Conservation (phyloP, 2,113 vertebrate genomes). For the Rhinoptilus africanus region DNA sequence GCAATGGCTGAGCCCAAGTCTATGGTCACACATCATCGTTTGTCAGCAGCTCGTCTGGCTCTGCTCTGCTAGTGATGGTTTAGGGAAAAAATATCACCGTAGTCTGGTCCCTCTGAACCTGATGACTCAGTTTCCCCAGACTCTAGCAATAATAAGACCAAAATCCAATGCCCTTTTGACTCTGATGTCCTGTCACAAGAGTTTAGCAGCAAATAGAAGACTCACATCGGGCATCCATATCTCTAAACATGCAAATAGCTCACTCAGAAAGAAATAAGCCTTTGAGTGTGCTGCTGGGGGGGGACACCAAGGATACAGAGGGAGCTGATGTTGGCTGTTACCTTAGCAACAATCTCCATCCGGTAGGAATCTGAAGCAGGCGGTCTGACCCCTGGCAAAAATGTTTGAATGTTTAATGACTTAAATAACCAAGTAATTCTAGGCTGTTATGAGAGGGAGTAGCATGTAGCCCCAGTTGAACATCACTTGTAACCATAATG, state of each 20-base stretch:
- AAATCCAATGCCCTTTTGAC: neutral
- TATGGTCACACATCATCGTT: neutral
- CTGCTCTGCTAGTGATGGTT: neutral
- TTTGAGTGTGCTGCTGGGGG: neutral
- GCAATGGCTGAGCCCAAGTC: neutral
- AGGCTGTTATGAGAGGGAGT: neutral
- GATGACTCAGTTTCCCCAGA: neutral
- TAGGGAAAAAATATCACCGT: neutral
- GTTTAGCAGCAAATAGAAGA: neutral
- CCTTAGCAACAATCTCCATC: slow-evolving; percentile 37
- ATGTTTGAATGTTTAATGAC: neutral
- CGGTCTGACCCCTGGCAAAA: slow-evolving; percentile 2
- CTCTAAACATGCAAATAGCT: neutral
- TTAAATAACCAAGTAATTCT: neutral
- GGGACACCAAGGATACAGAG: neutral
- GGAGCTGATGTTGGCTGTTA: slow-evolving; percentile 32
- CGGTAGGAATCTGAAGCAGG: neutral
- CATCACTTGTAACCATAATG: neutral
- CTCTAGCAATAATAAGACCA: neutral
- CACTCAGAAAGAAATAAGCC: neutral
- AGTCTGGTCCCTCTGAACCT: neutral
- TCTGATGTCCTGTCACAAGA: neutral
- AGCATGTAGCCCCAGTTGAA: neutral
- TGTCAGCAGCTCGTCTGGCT: neutral
- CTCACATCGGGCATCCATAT: neutral